Percentiles rank a stretch among this genome's conserved stretches.
Conservation (phyloP, 2,113 vertebrate genomes). For the Pteruthius melanotis region DNA sequence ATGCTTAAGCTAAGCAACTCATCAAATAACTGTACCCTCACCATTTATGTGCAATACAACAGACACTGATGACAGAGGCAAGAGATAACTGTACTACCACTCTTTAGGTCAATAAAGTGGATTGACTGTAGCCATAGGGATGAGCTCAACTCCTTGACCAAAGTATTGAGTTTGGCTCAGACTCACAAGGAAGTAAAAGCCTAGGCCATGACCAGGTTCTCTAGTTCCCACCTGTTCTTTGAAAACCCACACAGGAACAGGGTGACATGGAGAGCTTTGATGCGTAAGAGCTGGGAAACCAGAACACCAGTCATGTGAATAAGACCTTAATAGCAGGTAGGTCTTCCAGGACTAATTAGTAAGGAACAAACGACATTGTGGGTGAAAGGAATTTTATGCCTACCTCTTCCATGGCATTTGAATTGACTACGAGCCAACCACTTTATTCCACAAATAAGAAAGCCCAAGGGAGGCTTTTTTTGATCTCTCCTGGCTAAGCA, state of each 20-base stretch:
- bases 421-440: not conserved
- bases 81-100: not conserved
- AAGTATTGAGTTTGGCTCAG: not conserved
- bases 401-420: not conserved
- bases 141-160: not conserved
- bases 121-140: not conserved
- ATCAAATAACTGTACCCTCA: not conserved
- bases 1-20: not conserved
- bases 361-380: not conserved
- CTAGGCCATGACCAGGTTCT: not conserved
- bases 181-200: not conserved
- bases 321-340: not conserved
- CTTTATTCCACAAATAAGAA: not conserved
- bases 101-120: not conserved
- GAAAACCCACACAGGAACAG: not conserved
- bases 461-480: not conserved
- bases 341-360: not conserved
- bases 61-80: not conserved
- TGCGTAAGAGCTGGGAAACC: not conserved
- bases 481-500: not conserved
- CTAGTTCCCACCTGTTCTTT: not conserved
- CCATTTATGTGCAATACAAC: not conserved
- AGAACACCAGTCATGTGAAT: not conserved
- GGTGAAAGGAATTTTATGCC: not conserved
- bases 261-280: not conserved